Percentiles rank a stretch among this genome's conserved stretches.
These are phyloP conservation scores for Autographa gamma DNA, from an alignment of 2,888 invertebrate genomes.

Conservation along the genomic window DNA sequence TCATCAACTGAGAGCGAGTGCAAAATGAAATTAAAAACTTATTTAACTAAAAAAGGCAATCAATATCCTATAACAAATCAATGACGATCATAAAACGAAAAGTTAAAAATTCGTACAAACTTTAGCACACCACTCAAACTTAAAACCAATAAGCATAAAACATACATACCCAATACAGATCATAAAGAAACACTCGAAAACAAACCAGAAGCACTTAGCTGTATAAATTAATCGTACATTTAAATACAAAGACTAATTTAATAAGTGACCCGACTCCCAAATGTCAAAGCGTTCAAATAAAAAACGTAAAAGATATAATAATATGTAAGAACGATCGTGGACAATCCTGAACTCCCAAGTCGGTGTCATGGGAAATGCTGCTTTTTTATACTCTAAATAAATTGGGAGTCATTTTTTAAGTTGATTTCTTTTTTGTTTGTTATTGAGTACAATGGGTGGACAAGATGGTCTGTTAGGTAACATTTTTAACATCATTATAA, in stretches of 20 bases:
- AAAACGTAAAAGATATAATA: conserved; percentile 82
- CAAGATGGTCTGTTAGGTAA: conserved; percentile 86
- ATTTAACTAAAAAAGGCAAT: too few species aligned
- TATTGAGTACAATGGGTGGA: conserved; percentile 88
- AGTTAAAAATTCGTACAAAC: not conserved
- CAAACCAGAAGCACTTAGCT: conserved; percentile 70
- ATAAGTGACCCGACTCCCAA: conserved; percentile 86
- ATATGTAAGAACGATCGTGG: conserved; percentile 82
- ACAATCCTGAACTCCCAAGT: conserved; percentile 77
- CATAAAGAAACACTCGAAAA: conserved; percentile 27
- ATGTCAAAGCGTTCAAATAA: conserved; percentile 86
- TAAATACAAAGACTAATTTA: conserved; percentile 89
- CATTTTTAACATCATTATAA: conserved; percentile 89
- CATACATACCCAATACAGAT: not conserved
- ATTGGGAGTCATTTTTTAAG: conserved; percentile 87
- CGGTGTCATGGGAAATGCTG: conserved; percentile 86
- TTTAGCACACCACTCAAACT: conserved; percentile 4
- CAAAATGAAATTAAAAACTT: too few species aligned
- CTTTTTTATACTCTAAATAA: conserved; percentile 86
- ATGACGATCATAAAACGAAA: not conserved
- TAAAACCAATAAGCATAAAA: not conserved
- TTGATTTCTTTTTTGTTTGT: conserved; percentile 77
- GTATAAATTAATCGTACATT: conserved; percentile 85
- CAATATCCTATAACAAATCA: too few species aligned
- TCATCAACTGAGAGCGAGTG: too few species aligned